phyloP scores from a whole-genome alignment of 2,113 vertebrate species.

The Colistium nudipinnis region DNA sequence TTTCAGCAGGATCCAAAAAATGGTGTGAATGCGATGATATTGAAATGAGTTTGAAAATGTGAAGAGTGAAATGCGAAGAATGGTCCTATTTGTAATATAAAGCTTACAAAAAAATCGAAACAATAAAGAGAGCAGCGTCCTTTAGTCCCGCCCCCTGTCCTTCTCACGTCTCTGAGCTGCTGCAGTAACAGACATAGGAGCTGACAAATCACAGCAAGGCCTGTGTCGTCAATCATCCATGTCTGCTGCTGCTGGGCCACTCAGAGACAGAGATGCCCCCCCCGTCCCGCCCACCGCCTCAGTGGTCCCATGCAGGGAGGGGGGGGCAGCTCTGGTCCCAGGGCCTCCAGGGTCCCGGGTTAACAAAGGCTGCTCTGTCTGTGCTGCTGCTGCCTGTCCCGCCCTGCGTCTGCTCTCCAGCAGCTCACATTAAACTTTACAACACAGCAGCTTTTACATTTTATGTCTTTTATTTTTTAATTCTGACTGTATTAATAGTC shows the following conservation, averaged over 20 bases:
- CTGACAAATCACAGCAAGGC: constrained; percentile 42
- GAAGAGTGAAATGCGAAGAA: no score
- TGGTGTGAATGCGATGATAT: no score
- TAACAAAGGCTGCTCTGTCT: constrained; percentile 82
- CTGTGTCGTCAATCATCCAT: constrained; percentile 62
- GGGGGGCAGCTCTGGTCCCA: constrained; percentile 76
- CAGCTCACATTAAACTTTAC: no score
- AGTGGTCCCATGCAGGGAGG: constrained; percentile 55
- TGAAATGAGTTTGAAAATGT: no score
- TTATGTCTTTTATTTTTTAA: neutral
- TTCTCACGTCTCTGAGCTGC: constrained; percentile 13
- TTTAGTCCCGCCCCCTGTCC: constrained; percentile 38
- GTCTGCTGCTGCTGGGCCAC: constrained; percentile 15
- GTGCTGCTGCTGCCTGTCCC: constrained; percentile 31
- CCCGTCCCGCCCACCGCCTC: constrained; percentile 14
- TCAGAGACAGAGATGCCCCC: no score
- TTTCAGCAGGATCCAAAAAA: no score
- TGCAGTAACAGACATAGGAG: constrained; percentile 15
- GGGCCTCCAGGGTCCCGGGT: constrained; percentile 65
- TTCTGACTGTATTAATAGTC: no score
- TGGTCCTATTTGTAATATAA: no score
- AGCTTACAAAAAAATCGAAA: no score
- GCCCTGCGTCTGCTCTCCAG: constrained; percentile 2
- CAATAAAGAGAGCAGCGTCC: constrained; percentile 59
- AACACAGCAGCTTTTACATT: no score